A percentile compares a stretch with the other conserved stretches of the same genome.
These are phyloP conservation scores for Aricia agestis DNA, from an alignment of 1,140 invertebrate species.

Conservation along the genomic window DNA sequence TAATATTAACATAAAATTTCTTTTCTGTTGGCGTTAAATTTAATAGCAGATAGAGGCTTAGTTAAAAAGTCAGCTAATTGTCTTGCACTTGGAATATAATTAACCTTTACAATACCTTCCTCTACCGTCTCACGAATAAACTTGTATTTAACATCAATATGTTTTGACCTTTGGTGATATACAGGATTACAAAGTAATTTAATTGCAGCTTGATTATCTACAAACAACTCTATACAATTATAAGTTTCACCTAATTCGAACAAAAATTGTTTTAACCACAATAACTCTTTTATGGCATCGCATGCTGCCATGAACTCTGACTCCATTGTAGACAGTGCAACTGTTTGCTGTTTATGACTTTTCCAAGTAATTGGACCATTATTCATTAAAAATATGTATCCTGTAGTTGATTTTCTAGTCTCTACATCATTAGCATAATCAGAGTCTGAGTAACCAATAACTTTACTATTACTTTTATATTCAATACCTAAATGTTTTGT, in stretches of 20 bases:
- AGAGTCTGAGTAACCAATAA: slow-evolving; percentile 42
- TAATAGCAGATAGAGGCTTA: too few species aligned
- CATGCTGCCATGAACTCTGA: too few species aligned
- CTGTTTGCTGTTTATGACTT: too few species aligned
- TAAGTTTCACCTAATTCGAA: too few species aligned
- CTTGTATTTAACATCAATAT: slow-evolving; percentile 6
- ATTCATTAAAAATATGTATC: slow-evolving; percentile 37
- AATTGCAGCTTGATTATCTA: slow-evolving; percentile 1
- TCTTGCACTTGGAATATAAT: too few species aligned
- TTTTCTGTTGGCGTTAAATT: too few species aligned
- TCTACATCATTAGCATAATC: slow-evolving; percentile 45
- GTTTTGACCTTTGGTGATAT: slow-evolving; percentile 3
- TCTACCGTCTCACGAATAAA: neutral
- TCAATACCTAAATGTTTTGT: neutral
- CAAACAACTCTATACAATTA: neutral
- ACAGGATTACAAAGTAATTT: slow-evolving; percentile 9
- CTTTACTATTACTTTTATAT: slow-evolving; percentile 10
- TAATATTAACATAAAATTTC: too few species aligned
- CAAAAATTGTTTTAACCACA: too few species aligned
- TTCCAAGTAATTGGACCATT: slow-evolving; percentile 17
- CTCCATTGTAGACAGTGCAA: too few species aligned
- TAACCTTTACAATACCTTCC: too few species aligned
- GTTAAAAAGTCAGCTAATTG: too few species aligned
- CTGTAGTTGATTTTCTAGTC: slow-evolving; percentile 45
- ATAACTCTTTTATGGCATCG: too few species aligned